These are phyloP conservation scores for Astropecten irregularis DNA, from an alignment of 53 echinoderm and acorn worm species.

Conservation along the genomic window DNA sequence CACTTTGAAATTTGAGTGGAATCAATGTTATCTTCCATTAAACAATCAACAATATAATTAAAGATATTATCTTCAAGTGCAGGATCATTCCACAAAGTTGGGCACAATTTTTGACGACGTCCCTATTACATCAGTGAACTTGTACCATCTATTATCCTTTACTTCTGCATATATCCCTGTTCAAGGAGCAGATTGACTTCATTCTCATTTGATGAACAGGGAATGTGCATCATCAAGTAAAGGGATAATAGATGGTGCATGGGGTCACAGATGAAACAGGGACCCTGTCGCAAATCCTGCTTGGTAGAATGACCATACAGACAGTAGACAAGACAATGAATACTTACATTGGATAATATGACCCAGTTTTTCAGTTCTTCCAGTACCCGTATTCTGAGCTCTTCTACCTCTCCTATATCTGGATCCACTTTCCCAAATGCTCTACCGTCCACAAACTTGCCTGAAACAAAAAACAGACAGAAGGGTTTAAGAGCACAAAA, in stretches of 20 bases:
- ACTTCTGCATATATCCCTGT: too few relatives aligned
- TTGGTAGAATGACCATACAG: not conserved
- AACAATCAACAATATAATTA: too few relatives aligned
- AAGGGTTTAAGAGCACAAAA: too few relatives aligned
- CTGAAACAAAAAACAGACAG: conserved; percentile 14
- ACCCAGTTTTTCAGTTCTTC: conserved; percentile 90
- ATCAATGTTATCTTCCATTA: too few relatives aligned
- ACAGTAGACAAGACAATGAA: not conserved
- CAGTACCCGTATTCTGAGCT: conserved; percentile 76
- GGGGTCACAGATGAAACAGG: not conserved
- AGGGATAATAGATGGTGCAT: not conserved
- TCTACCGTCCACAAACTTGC: conserved; percentile 79
- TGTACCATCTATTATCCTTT: too few relatives aligned
- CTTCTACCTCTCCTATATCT: conserved; percentile 71
- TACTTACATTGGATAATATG: conserved; percentile 89
- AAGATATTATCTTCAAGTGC: too few relatives aligned
- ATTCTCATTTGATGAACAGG: too few relatives aligned
- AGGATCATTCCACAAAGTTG: too few relatives aligned
- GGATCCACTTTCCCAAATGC: conserved; percentile 72
- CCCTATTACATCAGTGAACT: too few relatives aligned
- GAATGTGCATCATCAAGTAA: not conserved
- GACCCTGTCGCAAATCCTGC: not conserved
- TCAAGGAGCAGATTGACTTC: too few relatives aligned
- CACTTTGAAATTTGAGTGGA: too few relatives aligned
- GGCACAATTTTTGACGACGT: too few relatives aligned